Conservation (phyloP, 2,888 invertebrate genomes). For the Leucoptera coffeella region DNA sequence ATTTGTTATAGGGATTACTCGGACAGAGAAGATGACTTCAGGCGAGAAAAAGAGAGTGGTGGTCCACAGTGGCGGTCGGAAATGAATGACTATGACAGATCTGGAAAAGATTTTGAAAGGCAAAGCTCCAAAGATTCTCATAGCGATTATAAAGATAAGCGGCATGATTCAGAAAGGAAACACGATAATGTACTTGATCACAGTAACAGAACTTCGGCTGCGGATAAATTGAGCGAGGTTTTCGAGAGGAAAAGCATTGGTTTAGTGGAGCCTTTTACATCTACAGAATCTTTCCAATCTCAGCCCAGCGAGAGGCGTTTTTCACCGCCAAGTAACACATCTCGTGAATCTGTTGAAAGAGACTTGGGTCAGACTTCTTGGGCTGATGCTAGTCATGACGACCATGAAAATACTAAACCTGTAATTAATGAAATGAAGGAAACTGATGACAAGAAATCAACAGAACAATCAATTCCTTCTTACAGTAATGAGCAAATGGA, state of each 20-base stretch:
- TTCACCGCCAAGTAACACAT: slow-evolving; percentile 24
- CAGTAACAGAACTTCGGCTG: slow-evolving; percentile 29
- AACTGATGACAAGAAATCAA: no score
- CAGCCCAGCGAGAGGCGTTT: slow-evolving; percentile 44
- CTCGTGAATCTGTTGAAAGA: slow-evolving; percentile 43
- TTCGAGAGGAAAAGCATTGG: slow-evolving; percentile 44
- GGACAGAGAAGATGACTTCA: slow-evolving; percentile 40
- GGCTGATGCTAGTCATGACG: slow-evolving; percentile 43
- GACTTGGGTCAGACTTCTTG: slow-evolving; percentile 36
- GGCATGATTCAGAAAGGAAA: slow-evolving; percentile 43
- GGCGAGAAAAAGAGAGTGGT: slow-evolving; percentile 34
- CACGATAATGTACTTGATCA: slow-evolving; percentile 24
- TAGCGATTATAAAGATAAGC: slow-evolving; percentile 43
- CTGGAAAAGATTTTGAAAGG: slow-evolving; percentile 33
- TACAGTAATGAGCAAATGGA: no score
- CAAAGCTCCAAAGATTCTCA: slow-evolving; percentile 46
- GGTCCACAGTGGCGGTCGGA: slow-evolving; percentile 44
- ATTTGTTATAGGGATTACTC: slow-evolving; percentile 35
- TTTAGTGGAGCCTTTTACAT: slow-evolving; percentile 22
- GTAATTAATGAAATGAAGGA: no score
- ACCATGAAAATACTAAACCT: slow-evolving; percentile 13
- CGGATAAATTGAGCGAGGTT: slow-evolving; percentile 41
- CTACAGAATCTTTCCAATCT: slow-evolving; percentile 20
- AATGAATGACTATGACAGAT: slow-evolving; percentile 43
- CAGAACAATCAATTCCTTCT: no score